Conservation (phyloP, 2,797 vertebrate species). For the Crenuchus spilurus region DNA sequence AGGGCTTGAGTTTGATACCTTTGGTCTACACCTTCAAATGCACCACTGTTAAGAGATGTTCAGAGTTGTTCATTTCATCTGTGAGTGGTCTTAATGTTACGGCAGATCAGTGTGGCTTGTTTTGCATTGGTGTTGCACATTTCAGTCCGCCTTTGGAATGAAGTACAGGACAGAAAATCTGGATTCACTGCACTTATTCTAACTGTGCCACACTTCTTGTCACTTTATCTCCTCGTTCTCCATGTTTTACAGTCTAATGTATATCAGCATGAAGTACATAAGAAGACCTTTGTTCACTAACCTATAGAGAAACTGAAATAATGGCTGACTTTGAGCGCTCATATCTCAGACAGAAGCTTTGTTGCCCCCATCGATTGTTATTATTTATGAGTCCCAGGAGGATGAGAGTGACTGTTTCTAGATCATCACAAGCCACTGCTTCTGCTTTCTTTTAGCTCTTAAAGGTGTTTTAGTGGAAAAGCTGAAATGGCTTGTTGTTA, state of each 20-base stretch:
- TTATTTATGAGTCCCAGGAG: constrained; percentile 8
- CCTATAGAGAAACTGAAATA: neutral
- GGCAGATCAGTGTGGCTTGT: no score
- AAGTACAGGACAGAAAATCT: neutral
- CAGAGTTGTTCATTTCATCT: no score
- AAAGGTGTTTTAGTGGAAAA: neutral
- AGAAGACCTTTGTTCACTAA: neutral
- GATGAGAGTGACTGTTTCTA: constrained; percentile 7
- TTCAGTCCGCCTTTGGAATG: neutral
- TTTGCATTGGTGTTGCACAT: no score
- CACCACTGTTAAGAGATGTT: no score
- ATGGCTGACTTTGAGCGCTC: neutral
- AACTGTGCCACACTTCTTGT: neutral
- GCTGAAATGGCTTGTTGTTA: neutral
- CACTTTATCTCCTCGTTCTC: neutral
- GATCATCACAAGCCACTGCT: neutral
- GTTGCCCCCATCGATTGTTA: constrained; percentile 3
- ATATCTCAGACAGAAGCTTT: constrained; percentile 1
- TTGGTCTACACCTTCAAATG: no score
- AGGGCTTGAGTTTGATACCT: no score
- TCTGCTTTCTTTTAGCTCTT: neutral
- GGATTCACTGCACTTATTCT: neutral
- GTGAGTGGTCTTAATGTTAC: no score
- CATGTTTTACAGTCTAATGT: neutral
- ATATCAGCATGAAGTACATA: neutral